phyloP scores from a whole-genome alignment of 92 coral and sea anemone genomes.

The Zoanthus sansibaricus region DNA sequence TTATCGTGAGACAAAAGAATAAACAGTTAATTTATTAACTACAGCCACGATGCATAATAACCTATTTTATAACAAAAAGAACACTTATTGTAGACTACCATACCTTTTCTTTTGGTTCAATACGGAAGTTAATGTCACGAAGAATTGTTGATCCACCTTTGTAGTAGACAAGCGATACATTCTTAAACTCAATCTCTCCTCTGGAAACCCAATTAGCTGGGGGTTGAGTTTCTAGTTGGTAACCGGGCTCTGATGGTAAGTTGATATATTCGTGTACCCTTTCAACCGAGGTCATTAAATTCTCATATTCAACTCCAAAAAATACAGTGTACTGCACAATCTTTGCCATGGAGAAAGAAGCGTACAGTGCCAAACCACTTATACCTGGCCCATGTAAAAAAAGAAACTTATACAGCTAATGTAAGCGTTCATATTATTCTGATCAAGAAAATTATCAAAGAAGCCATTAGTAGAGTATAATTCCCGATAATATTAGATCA shows the following conservation, averaged over 20 bases:
- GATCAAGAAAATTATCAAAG: no score
- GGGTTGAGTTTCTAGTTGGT: neutral
- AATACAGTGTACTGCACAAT: neutral
- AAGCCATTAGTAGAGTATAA: no score
- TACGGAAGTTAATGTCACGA: neutral
- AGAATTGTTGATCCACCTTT: conserved; percentile 22
- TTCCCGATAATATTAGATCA: no score
- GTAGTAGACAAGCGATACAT: conserved; percentile 23
- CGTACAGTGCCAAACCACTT: conserved; percentile 28
- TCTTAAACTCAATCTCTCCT: conserved; percentile 24
- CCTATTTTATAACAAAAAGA: neutral
- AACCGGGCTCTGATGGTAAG: conserved; percentile 15
- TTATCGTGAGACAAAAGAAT: no score
- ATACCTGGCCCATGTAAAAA: neutral
- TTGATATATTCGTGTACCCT: conserved; percentile 4
- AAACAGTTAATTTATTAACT: no score
- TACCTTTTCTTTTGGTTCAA: conserved; percentile 20
- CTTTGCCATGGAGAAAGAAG: conserved; percentile 8
- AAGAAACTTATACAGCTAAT: neutral
- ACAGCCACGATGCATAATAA: no score
- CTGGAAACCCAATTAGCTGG: conserved; percentile 12
- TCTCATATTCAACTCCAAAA: conserved; percentile 29
- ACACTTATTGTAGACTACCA: neutral
- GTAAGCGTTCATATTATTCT: neutral
- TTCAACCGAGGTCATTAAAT: conserved; percentile 36